A percentile compares a stretch with the other conserved stretches of the same genome.
phyloP scores from a whole-genome alignment of 2,113 vertebrate species.

The Lanius ludovicianus region DNA sequence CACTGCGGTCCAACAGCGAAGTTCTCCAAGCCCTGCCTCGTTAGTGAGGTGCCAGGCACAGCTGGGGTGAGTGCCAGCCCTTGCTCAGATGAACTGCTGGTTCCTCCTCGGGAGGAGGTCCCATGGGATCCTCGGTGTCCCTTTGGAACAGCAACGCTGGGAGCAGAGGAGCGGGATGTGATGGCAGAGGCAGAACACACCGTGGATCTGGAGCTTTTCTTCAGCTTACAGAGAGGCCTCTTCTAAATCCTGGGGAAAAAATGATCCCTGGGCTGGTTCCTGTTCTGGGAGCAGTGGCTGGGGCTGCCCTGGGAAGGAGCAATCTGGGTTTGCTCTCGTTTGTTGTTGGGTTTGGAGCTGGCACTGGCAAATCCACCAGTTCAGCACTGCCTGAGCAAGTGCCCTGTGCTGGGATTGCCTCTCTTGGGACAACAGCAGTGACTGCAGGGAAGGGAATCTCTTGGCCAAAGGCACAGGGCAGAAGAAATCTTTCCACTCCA shows the following conservation, averaged over 20 bases:
- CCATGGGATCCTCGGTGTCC: rapidly evolving
- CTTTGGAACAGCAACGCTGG: neutral
- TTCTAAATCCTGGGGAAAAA: neutral
- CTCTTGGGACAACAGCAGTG: neutral
- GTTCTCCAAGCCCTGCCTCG: neutral
- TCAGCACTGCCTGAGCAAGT: neutral
- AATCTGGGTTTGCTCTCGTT: neutral
- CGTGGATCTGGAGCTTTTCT: neutral
- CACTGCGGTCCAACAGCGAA: neutral
- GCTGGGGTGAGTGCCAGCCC: neutral
- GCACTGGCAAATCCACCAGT: neutral
- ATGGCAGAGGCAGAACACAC: rapidly evolving
- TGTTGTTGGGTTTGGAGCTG: neutral
- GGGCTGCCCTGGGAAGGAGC: neutral
- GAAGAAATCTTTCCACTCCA: neutral
- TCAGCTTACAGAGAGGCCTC: neutral
- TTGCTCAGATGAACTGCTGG: neutral
- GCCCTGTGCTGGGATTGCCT: neutral
- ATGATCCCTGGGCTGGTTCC: neutral
- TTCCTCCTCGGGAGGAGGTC: neutral
- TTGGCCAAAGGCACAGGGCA: neutral
- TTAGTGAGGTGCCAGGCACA: neutral
- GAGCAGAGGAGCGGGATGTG: neutral
- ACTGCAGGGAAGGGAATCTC: neutral
- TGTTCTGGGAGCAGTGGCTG: neutral